These are phyloP conservation scores for Opisthograptis luteolata DNA, from an alignment of 2,888 invertebrate genomes.

Conservation along the genomic window DNA sequence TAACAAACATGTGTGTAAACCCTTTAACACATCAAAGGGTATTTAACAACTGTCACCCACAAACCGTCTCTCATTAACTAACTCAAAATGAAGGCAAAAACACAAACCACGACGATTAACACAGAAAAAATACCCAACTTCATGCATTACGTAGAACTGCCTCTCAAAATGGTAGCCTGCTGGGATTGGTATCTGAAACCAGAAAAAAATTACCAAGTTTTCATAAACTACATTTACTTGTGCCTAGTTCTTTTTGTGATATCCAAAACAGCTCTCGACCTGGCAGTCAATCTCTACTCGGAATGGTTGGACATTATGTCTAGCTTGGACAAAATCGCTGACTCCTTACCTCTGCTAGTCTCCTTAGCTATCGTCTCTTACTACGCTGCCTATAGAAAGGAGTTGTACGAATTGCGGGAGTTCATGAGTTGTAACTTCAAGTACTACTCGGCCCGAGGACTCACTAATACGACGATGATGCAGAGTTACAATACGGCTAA, in stretches of 20 bases:
- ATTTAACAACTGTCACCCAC: neutral
- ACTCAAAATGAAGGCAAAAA: slow-evolving; percentile 10
- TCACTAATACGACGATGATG: slow-evolving; percentile 73
- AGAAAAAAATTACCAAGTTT: slow-evolving; percentile 39
- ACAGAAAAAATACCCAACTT: slow-evolving; percentile 49
- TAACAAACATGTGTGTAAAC: neutral
- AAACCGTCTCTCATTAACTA: neutral
- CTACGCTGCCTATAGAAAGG: slow-evolving; percentile 54
- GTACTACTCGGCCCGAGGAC: slow-evolving; percentile 66
- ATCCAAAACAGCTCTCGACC: slow-evolving; percentile 43
- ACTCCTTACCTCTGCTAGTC: slow-evolving; percentile 61
- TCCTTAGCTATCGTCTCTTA: slow-evolving; percentile 64
- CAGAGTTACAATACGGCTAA: slow-evolving; percentile 58
- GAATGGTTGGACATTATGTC: slow-evolving; percentile 69
- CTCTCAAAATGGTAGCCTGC: slow-evolving; percentile 65
- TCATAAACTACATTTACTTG: slow-evolving; percentile 61
- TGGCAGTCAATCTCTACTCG: slow-evolving; percentile 58
- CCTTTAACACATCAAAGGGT: neutral
- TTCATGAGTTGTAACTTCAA: slow-evolving; percentile 67
- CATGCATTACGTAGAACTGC: slow-evolving; percentile 55
- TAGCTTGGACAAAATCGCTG: slow-evolving; percentile 63
- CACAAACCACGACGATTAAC: slow-evolving; percentile 27
- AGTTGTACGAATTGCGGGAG: slow-evolving; percentile 57
- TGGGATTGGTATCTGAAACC: slow-evolving; percentile 68
- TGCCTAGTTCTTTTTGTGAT: slow-evolving; percentile 59